Conservation (phyloP, 2,113 vertebrate species). For the Bungarus multicinctus region DNA sequence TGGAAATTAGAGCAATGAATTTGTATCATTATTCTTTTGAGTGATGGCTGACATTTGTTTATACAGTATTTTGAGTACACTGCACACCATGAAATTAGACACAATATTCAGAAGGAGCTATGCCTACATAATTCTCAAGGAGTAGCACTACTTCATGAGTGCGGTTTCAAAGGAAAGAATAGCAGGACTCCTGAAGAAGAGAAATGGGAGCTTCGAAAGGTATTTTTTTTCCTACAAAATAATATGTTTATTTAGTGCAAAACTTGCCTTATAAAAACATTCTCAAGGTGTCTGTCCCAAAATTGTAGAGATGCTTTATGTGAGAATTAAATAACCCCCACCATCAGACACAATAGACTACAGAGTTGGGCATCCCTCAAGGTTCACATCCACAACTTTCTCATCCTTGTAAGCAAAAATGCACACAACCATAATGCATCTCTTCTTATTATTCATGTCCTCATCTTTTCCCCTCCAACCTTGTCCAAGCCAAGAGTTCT, state of each 20-base stretch:
- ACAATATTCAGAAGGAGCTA: constrained; percentile 95
- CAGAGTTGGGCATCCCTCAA: background rate
- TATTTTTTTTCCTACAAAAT: constrained; percentile 53
- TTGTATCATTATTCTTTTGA: background rate
- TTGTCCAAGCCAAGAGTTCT: background rate
- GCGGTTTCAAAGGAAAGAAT: constrained; percentile 81
- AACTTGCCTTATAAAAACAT: background rate
- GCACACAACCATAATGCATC: too few relatives aligned
- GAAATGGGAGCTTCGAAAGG: constrained; percentile 88
- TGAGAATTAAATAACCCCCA: background rate
- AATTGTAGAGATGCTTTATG: background rate
- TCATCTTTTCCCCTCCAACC: background rate
- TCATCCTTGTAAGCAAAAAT: background rate
- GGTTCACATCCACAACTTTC: background rate
- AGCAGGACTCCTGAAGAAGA: constrained; percentile 76
- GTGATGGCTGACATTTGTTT: constrained; percentile 8
- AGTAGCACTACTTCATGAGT: constrained; percentile 78
- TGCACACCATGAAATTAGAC: constrained; percentile 85
- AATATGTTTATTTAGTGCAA: background rate
- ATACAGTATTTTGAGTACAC: constrained; percentile 94
- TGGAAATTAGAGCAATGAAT: background rate
- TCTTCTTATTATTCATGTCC: background rate
- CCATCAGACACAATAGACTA: background rate
- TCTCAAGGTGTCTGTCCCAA: background rate
- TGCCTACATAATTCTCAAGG: constrained; percentile 81